phyloP scores from a whole-genome alignment of 2,888 invertebrate species.

The Plagiodera versicolora region DNA sequence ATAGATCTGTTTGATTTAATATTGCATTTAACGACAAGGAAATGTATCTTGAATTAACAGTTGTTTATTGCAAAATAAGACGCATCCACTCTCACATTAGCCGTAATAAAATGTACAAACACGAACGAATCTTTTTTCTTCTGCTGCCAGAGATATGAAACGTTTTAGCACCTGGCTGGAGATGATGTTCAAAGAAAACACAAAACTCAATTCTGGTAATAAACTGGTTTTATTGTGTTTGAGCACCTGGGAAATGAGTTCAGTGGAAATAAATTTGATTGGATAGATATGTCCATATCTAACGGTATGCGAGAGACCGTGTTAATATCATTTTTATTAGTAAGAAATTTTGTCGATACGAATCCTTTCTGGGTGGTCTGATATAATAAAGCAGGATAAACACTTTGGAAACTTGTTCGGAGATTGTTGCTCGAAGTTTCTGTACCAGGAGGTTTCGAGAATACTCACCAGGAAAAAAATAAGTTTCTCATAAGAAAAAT shows the following conservation, averaged over 20 bases:
- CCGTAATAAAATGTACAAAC: conserved; percentile 38
- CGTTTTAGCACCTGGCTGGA: conserved; percentile 41
- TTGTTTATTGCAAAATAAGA: conserved; percentile 31
- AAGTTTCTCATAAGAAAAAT: no score
- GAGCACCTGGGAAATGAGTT: conserved; percentile 19
- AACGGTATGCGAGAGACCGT: neutral
- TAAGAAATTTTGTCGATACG: neutral
- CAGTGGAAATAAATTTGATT: conserved; percentile 11
- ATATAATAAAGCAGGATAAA: neutral
- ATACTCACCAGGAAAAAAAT: no score
- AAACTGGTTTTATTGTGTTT: conserved; percentile 21
- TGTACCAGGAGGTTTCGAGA: no score
- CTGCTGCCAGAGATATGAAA: conserved; percentile 31
- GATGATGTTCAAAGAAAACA: conserved; percentile 26
- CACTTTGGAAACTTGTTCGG: no score
- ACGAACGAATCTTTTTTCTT: conserved; percentile 26
- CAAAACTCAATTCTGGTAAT: conserved; percentile 27
- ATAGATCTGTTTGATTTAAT: conserved; percentile 12
- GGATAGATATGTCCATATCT: neutral
- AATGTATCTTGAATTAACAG: conserved; percentile 21
- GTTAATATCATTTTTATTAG: neutral
- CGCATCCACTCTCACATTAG: conserved; percentile 34
- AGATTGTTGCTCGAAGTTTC: no score
- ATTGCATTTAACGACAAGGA: conserved; percentile 20
- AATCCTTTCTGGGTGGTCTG: neutral